Percentiles rank a stretch among this genome's conserved stretches.
Conservation (phyloP, 2,113 vertebrate species). For the Pseudorasbora parva region DNA sequence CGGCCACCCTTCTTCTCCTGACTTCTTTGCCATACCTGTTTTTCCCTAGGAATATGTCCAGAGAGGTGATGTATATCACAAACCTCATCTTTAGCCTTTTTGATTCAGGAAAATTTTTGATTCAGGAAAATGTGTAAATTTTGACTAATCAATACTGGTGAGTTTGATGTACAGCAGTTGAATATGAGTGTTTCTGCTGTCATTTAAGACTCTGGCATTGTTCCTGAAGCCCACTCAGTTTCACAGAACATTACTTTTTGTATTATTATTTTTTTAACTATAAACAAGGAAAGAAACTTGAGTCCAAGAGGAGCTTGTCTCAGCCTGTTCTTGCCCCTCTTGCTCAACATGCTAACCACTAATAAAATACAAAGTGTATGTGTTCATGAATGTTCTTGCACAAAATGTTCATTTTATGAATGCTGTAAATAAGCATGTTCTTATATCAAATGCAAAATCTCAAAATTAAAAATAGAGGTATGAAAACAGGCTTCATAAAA, state of each 20-base stretch:
- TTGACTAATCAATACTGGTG: background rate
- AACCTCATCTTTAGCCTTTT: background rate
- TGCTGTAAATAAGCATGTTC: background rate
- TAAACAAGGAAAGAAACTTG: conserved; percentile 29
- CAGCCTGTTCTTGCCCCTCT: conserved; percentile 8
- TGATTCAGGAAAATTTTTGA: background rate
- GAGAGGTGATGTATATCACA: conserved; percentile 76
- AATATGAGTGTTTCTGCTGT: background rate
- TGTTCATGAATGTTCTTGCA: background rate
- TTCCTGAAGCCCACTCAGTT: background rate
- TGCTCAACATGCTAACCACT: conserved; percentile 2
- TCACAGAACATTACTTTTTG: background rate
- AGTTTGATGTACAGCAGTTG: background rate
- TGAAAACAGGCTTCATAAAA: background rate
- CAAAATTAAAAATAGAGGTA: background rate
- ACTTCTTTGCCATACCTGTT: conserved; percentile 88
- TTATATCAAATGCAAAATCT: background rate
- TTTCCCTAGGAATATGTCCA: conserved; percentile 86
- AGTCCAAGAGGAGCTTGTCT: background rate
- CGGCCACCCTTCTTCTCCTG: conserved; percentile 80
- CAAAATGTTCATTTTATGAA: background rate
- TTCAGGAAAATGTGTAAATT: background rate
- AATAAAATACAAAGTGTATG: background rate
- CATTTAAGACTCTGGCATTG: background rate
- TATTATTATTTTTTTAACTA: no score